phyloP scores from a whole-genome alignment of 2,888 invertebrate species.

The Leucozona laternaria region DNA sequence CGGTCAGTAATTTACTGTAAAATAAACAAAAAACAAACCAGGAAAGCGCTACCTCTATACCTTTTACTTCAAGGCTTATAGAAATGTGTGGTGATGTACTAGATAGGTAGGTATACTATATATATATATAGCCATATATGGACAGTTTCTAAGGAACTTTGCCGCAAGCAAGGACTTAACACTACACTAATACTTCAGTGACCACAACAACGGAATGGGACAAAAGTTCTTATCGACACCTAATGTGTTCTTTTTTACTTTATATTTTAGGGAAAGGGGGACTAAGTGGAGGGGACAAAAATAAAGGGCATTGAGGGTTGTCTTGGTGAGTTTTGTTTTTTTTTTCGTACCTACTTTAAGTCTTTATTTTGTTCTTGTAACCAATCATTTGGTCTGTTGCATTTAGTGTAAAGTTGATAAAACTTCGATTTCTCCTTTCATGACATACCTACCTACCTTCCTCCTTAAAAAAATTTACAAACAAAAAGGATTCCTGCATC shows the following conservation, averaged over 20 bases:
- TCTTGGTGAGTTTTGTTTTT: background rate
- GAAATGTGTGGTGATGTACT: slow-evolving; percentile 4
- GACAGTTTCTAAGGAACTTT: slow-evolving; percentile 42
- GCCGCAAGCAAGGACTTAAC: slow-evolving; percentile 65
- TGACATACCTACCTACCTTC: background rate
- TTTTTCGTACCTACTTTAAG: slow-evolving; percentile 6
- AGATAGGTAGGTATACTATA: too few species aligned
- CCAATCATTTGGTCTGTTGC: slow-evolving; percentile 40
- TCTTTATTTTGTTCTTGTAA: slow-evolving; percentile 1
- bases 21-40: slow-evolving; percentile 62
- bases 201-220: slow-evolving; percentile 50
- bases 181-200: slow-evolving; percentile 48
- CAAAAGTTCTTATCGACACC: slow-evolving; percentile 67
- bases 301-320: slow-evolving; percentile 36
- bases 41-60: slow-evolving; percentile 32
- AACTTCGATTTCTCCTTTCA: background rate
- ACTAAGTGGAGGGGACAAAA: background rate
- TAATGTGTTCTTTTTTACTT: slow-evolving; percentile 34
- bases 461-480: background rate
- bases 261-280: background rate
- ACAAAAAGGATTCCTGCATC: background rate
- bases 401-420: slow-evolving; percentile 16
- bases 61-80: background rate
- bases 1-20: slow-evolving; percentile 72
- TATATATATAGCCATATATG: background rate